Base-by-base conservation (phyloP, 2,888 invertebrate genomes). In the Mesorhabditis spiculigera region DNA sequence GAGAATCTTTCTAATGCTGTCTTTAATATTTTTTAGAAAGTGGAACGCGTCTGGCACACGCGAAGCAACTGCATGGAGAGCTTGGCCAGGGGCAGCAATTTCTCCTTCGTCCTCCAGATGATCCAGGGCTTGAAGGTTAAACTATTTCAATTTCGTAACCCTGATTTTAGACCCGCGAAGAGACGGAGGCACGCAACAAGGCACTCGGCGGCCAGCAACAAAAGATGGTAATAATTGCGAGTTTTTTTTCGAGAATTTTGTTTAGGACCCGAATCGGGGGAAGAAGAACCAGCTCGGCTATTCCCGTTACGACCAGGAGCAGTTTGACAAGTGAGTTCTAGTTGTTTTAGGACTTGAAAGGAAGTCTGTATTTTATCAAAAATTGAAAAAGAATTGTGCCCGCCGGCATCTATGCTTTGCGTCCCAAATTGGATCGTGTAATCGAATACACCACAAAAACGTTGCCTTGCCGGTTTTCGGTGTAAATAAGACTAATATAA, bases 261-360 rank as follows among this genome's bases (percentile, higher is more conserved):
- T 63, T 63, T 8, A 8, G 28, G 63, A 28, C 41, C 28, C 66
- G 45, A 74, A 66, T 45, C 77, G 67, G 16, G 13, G n/a, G n/a
- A 63, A 63, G 6, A 10, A n/a, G 8, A 45, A n/a, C n/a, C 68
- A 66, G 45, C 69, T 75, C 5, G 82, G 86, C 41, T 98, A 98
- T 88, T 97, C 94, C 90, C 92, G 98, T 90, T 98, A 98, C 89
- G 96, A 96, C 91, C 98, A 98, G 89, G 98, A 98, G 90, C 90
- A 94, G 85, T 97, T 97, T 87, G 92, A 74, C 42, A 75, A 73
- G 63, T 50, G 3, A 28, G 58, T 3, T 10, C 3, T n/a, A 43
- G 50, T 43, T 28, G 1, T 28, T 28, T 28, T 28, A n/a, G n/a
- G n/a, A n/a, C n/a, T n/a, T n/a, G n/a, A n/a, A n/a, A n/a, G n/a